Conservation (phyloP, 2,888 invertebrate genomes). For the Petrolisthes cinctipes region DNA sequence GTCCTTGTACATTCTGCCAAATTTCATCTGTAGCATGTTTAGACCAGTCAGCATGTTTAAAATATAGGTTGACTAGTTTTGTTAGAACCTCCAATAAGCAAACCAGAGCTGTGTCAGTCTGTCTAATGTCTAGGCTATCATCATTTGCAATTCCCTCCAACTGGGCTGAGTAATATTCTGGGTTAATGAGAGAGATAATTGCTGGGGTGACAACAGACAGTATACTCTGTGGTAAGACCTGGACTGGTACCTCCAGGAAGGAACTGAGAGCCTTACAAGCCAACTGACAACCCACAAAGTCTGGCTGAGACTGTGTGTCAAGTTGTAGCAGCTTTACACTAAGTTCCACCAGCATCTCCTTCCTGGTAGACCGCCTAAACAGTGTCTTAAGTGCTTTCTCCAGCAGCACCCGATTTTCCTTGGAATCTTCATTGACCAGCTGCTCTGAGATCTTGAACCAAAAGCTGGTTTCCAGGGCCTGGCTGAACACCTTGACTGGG, state of each 20-base stretch:
- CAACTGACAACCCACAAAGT: constrained; percentile 47
- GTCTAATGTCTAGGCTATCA: constrained; percentile 4
- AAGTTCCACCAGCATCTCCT: constrained; percentile 43
- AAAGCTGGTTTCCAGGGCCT: constrained; percentile 32
- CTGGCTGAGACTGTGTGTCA: background rate
- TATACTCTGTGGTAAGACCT: constrained; percentile 33
- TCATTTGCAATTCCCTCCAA: constrained; percentile 27
- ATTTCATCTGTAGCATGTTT: constrained; percentile 19
- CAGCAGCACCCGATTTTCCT: constrained; percentile 37
- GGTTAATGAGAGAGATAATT: constrained; percentile 39
- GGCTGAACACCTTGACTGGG: constrained; percentile 35
- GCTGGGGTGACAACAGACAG: constrained; percentile 37
- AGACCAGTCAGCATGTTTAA: constrained; percentile 42
- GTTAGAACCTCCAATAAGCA: constrained; percentile 48
- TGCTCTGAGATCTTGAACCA: constrained; percentile 55
- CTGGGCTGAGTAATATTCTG: constrained; percentile 32
- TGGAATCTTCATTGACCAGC: constrained; percentile 50
- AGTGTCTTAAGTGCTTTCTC: constrained; percentile 41
- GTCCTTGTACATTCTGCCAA: constrained; percentile 51
- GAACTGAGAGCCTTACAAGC: constrained; percentile 42
- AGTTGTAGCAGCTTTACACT: constrained; percentile 50
- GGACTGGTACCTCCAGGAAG: constrained; percentile 45
- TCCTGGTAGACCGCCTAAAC: constrained; percentile 41
- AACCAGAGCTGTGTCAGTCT: constrained; percentile 41
- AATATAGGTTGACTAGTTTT: constrained; percentile 32